Percentiles rank a stretch among this genome's conserved stretches.
These are phyloP conservation scores for Phataginus tetradactyla DNA, from an alignment of 2,797 vertebrate species.

Conservation along the genomic window DNA sequence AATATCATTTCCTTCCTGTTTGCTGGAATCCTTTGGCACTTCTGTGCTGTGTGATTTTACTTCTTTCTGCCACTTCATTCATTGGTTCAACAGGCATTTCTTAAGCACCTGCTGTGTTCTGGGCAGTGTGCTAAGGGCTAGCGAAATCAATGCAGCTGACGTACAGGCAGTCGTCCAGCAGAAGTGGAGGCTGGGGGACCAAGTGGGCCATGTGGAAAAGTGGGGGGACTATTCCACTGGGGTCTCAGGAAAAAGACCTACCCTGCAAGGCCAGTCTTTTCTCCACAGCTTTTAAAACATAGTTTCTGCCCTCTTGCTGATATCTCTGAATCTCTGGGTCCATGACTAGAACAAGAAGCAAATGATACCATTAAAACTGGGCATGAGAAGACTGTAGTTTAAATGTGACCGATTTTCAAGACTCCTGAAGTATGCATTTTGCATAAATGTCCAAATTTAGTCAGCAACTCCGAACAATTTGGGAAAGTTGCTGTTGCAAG, in stretches of 20 bases:
- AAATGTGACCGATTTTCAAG: conserved; percentile 9
- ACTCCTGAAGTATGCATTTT: background rate
- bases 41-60: background rate
- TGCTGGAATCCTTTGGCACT: background rate
- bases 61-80: background rate
- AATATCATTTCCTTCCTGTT: background rate
- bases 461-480: background rate
- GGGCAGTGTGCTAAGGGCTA: background rate
- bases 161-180: background rate
- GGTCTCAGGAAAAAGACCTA: background rate
- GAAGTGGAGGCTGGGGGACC: background rate
- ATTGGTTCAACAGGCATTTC: background rate
- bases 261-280: background rate
- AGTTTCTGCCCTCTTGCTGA: background rate
- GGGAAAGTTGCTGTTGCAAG: background rate
- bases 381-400: background rate
- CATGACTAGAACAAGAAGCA: conserved; percentile 8
- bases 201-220: background rate
- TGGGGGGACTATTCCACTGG: background rate
- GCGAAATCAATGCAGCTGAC: background rate
- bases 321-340: background rate
- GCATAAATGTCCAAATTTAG: background rate
- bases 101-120: background rate
- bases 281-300: background rate
- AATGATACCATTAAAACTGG: conserved; percentile 22